Percentiles rank a stretch among this genome's conserved stretches.
These are phyloP conservation scores for Chelon auratus DNA, from an alignment of 2,797 vertebrate species.

Conservation along the genomic window DNA sequence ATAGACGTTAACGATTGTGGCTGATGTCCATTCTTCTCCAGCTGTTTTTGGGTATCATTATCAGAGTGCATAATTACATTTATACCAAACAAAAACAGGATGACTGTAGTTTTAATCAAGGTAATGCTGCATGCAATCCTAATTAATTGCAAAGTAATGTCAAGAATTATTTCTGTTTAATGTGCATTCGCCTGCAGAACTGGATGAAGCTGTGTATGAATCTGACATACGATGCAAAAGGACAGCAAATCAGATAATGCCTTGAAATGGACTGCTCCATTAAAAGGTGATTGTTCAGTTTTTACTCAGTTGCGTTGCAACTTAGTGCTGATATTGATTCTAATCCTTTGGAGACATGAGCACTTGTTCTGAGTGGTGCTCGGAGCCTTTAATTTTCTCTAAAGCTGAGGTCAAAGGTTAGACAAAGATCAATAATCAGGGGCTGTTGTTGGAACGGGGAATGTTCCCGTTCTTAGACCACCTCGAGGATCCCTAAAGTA, in stretches of 20 bases:
- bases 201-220: neutral
- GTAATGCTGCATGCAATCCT: neutral
- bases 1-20: too few relatives aligned
- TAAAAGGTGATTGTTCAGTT: slow-evolving; percentile 28
- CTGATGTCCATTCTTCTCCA: too few relatives aligned
- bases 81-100: too few relatives aligned
- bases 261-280: neutral
- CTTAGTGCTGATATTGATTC: slow-evolving; percentile 12
- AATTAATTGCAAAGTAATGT: neutral
- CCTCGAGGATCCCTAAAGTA: neutral
- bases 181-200: neutral
- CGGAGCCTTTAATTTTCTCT: slow-evolving; percentile 38
- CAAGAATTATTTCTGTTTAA: too few relatives aligned
- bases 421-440: slow-evolving; percentile 43
- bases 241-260: neutral
- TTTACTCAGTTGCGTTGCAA: neutral
- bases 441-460: slow-evolving; percentile 10
- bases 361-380: slow-evolving; percentile 27
- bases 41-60: too few relatives aligned
- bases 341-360: slow-evolving; percentile 30
- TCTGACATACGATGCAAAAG: neutral
- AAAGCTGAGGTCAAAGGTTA: slow-evolving; percentile 46
- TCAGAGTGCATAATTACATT: too few relatives aligned
- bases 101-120: too few relatives aligned
- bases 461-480: slow-evolving; percentile 7